Percentiles rank a stretch among this genome's conserved stretches.
phyloP scores from a whole-genome alignment of 2,888 invertebrate genomes.

The Cephus pygmeus region DNA sequence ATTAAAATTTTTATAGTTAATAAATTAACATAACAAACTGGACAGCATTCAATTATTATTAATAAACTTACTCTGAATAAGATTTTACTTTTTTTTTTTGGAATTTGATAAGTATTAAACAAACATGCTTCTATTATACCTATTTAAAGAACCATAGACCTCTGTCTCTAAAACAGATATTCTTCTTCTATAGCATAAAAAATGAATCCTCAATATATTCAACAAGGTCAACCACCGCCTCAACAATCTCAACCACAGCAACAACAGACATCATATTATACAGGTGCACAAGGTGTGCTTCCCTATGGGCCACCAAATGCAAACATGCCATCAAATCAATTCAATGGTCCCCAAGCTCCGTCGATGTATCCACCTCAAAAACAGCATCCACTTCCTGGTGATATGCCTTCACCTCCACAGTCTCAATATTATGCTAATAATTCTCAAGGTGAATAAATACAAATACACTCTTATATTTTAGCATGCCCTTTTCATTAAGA shows the following conservation, averaged over 20 bases:
- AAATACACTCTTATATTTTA: not conserved
- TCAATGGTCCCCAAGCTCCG: conserved; percentile 36
- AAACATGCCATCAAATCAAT: conserved; percentile 43
- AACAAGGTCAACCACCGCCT: conserved; percentile 15
- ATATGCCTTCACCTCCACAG: conserved; percentile 40
- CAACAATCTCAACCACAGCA: conserved; percentile 36
- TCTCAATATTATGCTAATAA: conserved; percentile 49
- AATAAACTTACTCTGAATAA: no score
- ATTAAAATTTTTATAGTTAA: no score
- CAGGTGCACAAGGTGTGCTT: conserved; percentile 36
- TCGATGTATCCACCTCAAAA: conserved; percentile 42
- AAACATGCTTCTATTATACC: no score
- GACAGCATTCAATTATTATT: no score
- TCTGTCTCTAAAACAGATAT: no score
- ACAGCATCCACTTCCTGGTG: conserved; percentile 42
- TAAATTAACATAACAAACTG: no score
- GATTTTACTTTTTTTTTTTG: no score
- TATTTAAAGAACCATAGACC: no score
- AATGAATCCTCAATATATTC: conserved; percentile 70
- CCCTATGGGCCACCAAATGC: conserved; percentile 47
- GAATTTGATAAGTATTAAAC: no score
- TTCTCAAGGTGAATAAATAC: conserved; percentile 33
- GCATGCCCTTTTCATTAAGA: not conserved
- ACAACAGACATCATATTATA: conserved; percentile 40
- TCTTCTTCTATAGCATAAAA: conserved; percentile 34